Base-by-base conservation (phyloP, 1,140 invertebrate species). In the Berghia stephanieae region DNA sequence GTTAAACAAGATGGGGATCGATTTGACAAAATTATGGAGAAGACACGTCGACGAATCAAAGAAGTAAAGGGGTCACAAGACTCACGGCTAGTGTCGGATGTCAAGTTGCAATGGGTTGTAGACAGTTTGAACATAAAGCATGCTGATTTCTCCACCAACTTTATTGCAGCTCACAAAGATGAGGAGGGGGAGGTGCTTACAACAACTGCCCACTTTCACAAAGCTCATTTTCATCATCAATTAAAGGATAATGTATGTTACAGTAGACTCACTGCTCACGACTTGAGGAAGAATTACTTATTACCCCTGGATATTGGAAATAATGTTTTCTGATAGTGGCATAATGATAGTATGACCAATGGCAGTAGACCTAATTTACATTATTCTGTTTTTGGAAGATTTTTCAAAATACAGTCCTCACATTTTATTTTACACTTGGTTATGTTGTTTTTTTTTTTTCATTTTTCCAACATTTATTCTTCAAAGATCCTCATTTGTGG, bases 151-250 rank as follows among this genome's bases (percentile, higher is more conserved):
- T 84, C 86, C 24, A 86, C 86, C 46, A 88, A 88, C 77, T 88
- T 88, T 73, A 80, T 88, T 0, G 85, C 84, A 31, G 86, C 83
- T 21, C 85, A 78, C 67, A 86, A 86, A 76, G 85, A 85, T 36
- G 83, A 84, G 10, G 86, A 88, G 57, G 86, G 82, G 6, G 86
- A 88, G 63, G 83, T 88, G 16, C 77, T 87, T 13, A 86, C 84
- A n/a, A 88, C 86, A 10, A 87, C 86, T 3, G 86, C 86, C 13
- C 82, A 86, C 69, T 88, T 88, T 72, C 86, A 88, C 76, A 88
- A 88, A 73, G 82, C 79, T 57, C 86, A 88, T 66, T 88, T 88
- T 55, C 84, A 87, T 42, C 83, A 83, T 38, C 85, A 86, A 66
- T 84, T 84, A 78, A 87, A 83, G 71, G 86, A 88, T 80, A 87